Conservation (phyloP, 2,797 vertebrate species). For the Trematomus bernacchii region DNA sequence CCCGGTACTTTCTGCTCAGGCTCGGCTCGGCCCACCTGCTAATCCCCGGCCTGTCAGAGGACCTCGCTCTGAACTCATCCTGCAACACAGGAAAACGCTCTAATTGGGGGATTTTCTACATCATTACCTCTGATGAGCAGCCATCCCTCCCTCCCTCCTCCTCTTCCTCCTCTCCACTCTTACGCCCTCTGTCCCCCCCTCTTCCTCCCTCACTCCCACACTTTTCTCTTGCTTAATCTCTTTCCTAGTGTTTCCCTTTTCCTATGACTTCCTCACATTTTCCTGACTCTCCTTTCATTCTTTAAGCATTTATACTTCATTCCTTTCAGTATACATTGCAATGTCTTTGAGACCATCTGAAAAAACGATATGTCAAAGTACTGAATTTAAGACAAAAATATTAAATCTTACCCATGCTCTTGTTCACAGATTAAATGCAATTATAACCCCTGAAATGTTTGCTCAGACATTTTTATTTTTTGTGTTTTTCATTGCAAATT, state of each 20-base stretch:
- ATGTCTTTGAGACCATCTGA: not conserved
- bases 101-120: constrained; percentile 91
- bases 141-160: constrained; percentile 63
- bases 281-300: constrained; percentile 36
- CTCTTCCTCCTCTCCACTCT: constrained; percentile 34
- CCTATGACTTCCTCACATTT: constrained; percentile 45
- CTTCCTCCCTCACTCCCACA: constrained; percentile 55
- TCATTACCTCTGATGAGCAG: constrained; percentile 87
- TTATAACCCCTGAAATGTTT: not conserved
- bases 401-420: not conserved
- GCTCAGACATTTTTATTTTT: not conserved
- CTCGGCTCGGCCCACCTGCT: constrained; percentile 65
- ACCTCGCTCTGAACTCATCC: constrained; percentile 87
- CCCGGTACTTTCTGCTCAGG: constrained; percentile 78
- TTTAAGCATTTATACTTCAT: constrained; percentile 27
- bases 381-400: constrained; percentile 1
- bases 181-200: constrained; percentile 32
- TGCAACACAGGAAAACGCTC: constrained; percentile 86
- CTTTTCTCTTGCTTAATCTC: constrained; percentile 65
- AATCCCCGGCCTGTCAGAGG: constrained; percentile 85
- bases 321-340: not conserved
- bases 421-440: not conserved
- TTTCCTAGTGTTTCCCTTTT: constrained; percentile 59
- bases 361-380: constrained; percentile 17
- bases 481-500: constrained; percentile 4